Evolutionary conservation across 2,797 vertebrate species (phyloP), one percentile per base, ranked within the genome.

Genomic region (Micromesistius poutassou): DNA sequence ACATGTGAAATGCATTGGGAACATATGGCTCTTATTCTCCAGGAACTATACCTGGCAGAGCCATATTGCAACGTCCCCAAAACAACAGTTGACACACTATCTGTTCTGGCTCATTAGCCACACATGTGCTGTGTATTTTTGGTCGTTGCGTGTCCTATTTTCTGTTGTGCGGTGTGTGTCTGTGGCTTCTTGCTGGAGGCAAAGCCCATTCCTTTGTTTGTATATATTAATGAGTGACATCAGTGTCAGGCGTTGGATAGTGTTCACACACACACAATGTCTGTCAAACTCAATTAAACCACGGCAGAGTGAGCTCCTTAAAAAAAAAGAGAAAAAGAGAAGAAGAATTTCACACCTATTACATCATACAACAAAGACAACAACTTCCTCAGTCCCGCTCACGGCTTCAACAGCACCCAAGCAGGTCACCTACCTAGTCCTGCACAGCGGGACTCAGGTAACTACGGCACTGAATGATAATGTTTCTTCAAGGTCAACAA

Each of bases 301-400:
- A 76, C 73, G 74, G 76, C 55, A 36, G 87, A 89, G 81, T 82
- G 87, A 86, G 80, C 89, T 87, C 85, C 89, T 87, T 79, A 84
- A 76, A 86, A 78, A 84, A 81, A 76, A 78, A 80, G 87, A 81
- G 77, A 91, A 78, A 80, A 87, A 81, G 77, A 91, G 90, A 30
- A 92, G 92, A 92, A 87, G 91, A 87, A 93, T 93, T 94, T 94
- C 92, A 93, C 90, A 91, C 89, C 90, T 92, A 93, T 93, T 93
- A 92, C 91, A 90, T 92, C 81, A 80, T 85, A 87, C 88, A 91
- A 90, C 90, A 93, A 89, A 89, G 86, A 86, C 87, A 79, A 80
- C 46, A 80, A 82, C 83, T 80, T 71, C 73, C 86, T 88, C 78
- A 81, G 79, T 86, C 77, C 78, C 6, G 81, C 87, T 85, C 76